Conservation (phyloP, 2,113 vertebrate genomes). For the Carollia perspicillata region DNA sequence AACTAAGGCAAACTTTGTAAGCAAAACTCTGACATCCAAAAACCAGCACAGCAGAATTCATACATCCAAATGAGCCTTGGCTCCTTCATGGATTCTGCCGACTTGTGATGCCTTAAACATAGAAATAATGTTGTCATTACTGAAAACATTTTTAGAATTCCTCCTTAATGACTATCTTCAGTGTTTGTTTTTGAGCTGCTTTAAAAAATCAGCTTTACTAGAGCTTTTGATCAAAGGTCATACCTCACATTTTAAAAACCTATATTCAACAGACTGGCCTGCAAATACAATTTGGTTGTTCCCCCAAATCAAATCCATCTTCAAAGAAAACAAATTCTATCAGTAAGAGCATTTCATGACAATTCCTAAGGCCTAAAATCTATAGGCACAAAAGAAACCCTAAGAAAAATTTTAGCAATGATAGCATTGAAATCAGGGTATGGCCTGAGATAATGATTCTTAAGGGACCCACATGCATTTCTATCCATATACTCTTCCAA, state of each 20-base stretch:
- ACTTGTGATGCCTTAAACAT: conserved; percentile 7
- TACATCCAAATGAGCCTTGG: background rate
- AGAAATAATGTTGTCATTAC: background rate
- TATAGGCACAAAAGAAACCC: background rate
- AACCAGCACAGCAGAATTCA: background rate
- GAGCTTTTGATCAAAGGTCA: background rate
- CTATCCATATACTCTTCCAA: background rate
- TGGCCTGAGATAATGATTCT: background rate
- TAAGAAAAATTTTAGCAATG: background rate
- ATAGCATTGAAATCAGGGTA: background rate
- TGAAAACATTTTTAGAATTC: conserved; percentile 14
- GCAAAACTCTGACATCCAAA: background rate
- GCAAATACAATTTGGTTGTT: background rate
- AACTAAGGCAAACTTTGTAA: conserved; percentile 29
- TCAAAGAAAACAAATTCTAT: background rate
- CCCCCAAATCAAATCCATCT: background rate
- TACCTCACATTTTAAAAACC: background rate
- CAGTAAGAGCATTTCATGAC: background rate
- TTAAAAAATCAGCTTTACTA: background rate
- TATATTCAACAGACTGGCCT: background rate
- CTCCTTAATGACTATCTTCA: background rate
- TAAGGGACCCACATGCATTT: background rate
- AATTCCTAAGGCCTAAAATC: background rate
- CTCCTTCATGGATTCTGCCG: conserved; percentile 17
- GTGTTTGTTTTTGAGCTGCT: background rate